Evolutionary conservation across 1,140 invertebrate genomes (phyloP), one percentile per base, ranked within the genome.

Genomic region (Eupristina koningsbergeri): DNA sequence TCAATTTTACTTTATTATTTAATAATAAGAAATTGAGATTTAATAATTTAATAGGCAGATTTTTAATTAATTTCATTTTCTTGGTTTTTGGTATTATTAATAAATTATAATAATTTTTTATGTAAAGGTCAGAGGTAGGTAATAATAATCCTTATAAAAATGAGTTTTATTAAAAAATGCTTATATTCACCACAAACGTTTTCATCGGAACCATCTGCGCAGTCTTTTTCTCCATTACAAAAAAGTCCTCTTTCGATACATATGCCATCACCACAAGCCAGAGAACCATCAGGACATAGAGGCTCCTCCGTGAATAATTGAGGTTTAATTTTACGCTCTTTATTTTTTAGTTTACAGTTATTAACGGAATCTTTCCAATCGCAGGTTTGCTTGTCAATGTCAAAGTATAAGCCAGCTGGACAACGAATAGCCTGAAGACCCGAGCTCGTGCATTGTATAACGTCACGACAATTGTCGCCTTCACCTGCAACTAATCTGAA

Each of bases 341-440:
- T 98, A 91, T 95, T 97, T 93, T 97, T 98, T 88, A 96, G 92
- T 88, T 97, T 97, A 92, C 98, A 98, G 91, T 98, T 98, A 90
- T 97, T 98, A 0, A 98, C 97, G 5, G 97, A 95, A 85, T 96
- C 96, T 90, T 98, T 98, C 97, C 97, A 98, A 90, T 98, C 97
- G 90, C 97, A 98, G 6, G 97, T 98, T 92, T 98, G 98, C 91
- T 98, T 98, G 89, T 98, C 97, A 87, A 98, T 98, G 90, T 98
- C 97, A 92, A 98, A 98, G 89, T 96, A 98, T 82, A 98, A 93
- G 92, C 97, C 97, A 76, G 97, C 97, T 29, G 97, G 97, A 91
- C 98, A 98, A 90, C 97, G 94, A 88, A 98, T 97, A 31, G 97
- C 97, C 94, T 98, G 97, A 45, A 98, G 94, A 87, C 97, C 97